Evolutionary conservation across 2,888 invertebrate genomes (phyloP), one percentile per base, ranked within the genome.

Genomic region (Epicampocera succincta): DNA sequence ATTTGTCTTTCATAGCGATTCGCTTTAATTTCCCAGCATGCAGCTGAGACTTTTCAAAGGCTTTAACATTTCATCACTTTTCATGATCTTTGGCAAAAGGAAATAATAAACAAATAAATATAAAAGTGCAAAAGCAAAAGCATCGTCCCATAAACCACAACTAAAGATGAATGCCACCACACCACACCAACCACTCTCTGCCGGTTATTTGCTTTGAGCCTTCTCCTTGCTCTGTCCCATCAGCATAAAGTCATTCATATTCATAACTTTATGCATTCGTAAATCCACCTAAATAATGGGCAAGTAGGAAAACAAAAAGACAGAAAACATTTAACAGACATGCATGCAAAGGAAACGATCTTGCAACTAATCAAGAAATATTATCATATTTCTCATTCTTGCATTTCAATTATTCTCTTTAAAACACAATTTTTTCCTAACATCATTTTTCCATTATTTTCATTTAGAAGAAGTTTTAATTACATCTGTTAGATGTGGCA

Each of bases 201-300:
- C 42, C 52, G 12, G 33, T 15, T 33, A 13, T 33, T 29, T 52
- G 3, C 25, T n/a, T 11, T 19, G 58, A 48, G 15, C 15, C 12
- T 25, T n/a, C 13, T 54, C 33, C 13, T 19, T 19, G 42, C 25
- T 50, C 29, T 11, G 21, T 25, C 40, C 44, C 54, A 63, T 61
- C 60, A n/a, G n/a, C 50, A 58, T 69, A 71, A 63, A 21, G 44
- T 60, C 60, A 68, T 81, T 77, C 73, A 77, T 73, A 81, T 80
- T 80, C 71, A 80, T 76, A 80, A 66, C 29, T 69, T 50, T 19
- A 25, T 29, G 17, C 63, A 21, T 46, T 50, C 78, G 66, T 72
- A 66, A 78, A 65, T 66, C 58, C 65, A 72, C 65, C 65, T 38
- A 58, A 72, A 56, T 65, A 50, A 72, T 72, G 58, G 4, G 25